These are phyloP conservation scores for Aegithalos caudatus DNA, from an alignment of 2,113 vertebrate species.

Conservation along the genomic window DNA sequence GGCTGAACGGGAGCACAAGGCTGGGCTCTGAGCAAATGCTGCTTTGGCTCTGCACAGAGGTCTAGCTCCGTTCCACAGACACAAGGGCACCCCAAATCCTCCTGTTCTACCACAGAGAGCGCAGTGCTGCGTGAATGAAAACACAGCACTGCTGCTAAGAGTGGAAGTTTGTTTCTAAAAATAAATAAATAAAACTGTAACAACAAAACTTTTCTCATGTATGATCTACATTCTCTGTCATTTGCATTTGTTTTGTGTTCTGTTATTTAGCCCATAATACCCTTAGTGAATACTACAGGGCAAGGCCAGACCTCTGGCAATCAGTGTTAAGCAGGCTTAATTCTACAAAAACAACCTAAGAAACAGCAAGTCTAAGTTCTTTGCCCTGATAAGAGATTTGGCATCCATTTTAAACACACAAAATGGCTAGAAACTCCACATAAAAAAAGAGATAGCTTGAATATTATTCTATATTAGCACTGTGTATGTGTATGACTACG, in stretches of 20 bases:
- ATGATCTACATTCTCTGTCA: not conserved
- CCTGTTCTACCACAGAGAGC: fast-evolving
- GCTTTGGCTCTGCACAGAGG: too few species aligned
- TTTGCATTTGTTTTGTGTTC: not conserved
- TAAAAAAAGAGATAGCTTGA: fast-evolving
- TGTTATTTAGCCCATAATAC: not conserved
- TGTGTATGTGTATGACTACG: fast-evolving
- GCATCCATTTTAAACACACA: not conserved
- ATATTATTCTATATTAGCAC: not conserved
- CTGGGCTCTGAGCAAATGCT: too few species aligned
- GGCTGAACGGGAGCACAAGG: fast-evolving
- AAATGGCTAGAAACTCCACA: not conserved
- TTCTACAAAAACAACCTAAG: not conserved
- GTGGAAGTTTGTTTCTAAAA: too few species aligned
- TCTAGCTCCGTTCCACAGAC: fast-evolving
- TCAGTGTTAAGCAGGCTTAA: not conserved
- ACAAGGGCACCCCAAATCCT: not conserved
- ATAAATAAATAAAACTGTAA: fast-evolving
- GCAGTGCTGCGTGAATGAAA: fast-evolving
- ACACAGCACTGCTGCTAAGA: fast-evolving
- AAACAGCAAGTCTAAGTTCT: not conserved
- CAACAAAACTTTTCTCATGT: not conserved
- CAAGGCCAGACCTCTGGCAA: not conserved
- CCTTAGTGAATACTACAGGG: not conserved
- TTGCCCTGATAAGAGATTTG: not conserved